Conservation (phyloP, 1,140 invertebrate genomes). For the Aphis gossypii region DNA sequence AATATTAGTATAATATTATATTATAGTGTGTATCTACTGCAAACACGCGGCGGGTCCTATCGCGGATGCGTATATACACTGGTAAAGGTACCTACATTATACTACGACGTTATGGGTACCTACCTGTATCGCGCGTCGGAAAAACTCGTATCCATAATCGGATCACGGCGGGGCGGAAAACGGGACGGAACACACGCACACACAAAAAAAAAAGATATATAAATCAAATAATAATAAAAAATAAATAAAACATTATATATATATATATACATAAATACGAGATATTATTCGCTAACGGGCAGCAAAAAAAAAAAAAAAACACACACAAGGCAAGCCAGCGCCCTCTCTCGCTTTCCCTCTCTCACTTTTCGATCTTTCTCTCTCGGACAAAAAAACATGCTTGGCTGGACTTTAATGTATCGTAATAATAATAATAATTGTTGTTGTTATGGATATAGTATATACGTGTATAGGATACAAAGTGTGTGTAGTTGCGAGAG, state of each 20-base stretch:
- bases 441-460: constrained; percentile 50
- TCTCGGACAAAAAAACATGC: constrained; percentile 13
- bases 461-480: neutral
- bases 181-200: neutral
- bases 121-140: neutral
- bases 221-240: constrained; percentile 1
- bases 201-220: neutral
- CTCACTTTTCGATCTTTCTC: neutral
- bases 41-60: neutral
- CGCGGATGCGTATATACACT: neutral
- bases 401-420: constrained; percentile 50
- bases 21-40: neutral
- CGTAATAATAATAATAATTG: constrained; percentile 56
- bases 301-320: neutral
- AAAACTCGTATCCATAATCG: constrained; percentile 37
- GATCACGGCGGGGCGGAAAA: constrained; percentile 26
- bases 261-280: neutral
- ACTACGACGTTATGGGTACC: neutral
- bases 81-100: neutral
- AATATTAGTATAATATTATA: neutral
- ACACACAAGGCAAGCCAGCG: neutral
- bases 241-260: constrained; percentile 2
- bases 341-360: too few relatives aligned
- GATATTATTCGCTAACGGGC: neutral
- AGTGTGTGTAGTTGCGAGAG: constrained; percentile 18